These are phyloP conservation scores for Dryomyza anilis DNA, from an alignment of 2,888 invertebrate genomes.

Conservation along the genomic window DNA sequence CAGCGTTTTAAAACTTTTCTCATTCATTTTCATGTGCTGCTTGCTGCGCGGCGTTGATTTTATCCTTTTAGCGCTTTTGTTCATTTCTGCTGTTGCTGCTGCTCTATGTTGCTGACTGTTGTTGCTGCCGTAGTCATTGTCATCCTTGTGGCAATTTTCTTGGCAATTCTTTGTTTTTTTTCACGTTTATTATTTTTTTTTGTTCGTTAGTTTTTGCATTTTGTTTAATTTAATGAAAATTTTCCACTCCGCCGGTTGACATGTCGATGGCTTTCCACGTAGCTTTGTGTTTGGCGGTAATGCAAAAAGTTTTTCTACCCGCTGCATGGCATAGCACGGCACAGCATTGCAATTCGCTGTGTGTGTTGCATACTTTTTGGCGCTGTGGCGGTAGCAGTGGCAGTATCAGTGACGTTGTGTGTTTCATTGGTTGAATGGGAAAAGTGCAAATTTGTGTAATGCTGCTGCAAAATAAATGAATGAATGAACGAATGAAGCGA, in stretches of 20 bases:
- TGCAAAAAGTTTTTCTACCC: not conserved
- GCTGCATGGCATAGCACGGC: too few species aligned
- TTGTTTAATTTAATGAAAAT: conserved; percentile 60
- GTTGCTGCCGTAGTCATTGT: conserved; percentile 2
- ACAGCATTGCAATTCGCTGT: too few species aligned
- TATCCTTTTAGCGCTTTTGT: conserved; percentile 33
- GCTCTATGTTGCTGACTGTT: conserved; percentile 5
- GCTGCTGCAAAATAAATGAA: conserved; percentile 3
- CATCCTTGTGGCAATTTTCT: conserved; percentile 10
- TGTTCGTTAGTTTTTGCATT: conserved; percentile 11
- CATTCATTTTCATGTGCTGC: conserved; percentile 28
- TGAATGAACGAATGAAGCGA: not conserved
- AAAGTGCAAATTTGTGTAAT: conserved; percentile 19
- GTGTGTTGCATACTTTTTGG: not conserved
- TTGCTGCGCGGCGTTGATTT: conserved; percentile 12
- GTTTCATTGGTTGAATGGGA: not conserved
- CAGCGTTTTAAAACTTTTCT: conserved; percentile 17
- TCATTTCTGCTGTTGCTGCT: conserved; percentile 3
- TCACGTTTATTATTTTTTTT: conserved; percentile 17
- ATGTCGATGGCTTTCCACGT: conserved; percentile 40
- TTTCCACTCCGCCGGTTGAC: conserved; percentile 60
- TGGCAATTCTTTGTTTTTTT: not conserved
- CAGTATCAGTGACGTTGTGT: not conserved
- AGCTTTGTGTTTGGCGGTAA: conserved; percentile 7
- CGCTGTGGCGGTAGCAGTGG: not conserved